Base-by-base conservation (phyloP, 2,797 vertebrate species). In the Brachyalestes nurse region DNA sequence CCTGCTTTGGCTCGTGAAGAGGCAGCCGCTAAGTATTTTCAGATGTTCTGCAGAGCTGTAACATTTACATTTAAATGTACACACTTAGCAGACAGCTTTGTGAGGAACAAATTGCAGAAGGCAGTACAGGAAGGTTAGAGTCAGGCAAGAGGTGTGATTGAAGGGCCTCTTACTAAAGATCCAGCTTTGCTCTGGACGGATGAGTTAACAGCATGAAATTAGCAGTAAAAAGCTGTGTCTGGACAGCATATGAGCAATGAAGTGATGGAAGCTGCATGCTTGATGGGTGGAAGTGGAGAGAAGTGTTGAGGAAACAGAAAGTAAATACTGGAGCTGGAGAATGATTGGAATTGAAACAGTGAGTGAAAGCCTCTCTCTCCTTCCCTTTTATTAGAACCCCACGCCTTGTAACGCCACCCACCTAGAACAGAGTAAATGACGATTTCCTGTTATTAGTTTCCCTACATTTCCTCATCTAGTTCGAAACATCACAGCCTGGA, bases 31-130 rank as follows among this genome's bases (percentile, higher is more conserved):
- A 70, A 55, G 60, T 2, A 2, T 58, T 5, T n/a, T 58, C 51
- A 53, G 51, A 53, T 51, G 77, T 69, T 77, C 81, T 67, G 67
- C 57, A 60, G 58, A 83, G 66, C 61, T 61, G 60, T 25, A 70
- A 65, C 57, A 45, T 25, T 47, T 70, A 17, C 21, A 82, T 71
- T 79, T 76, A 16, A 45, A 79, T 83, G 49, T 25, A 13, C n/a
- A 25, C 28, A 1, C 66, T 77, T 72, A 23, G 16, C 60, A 65
- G 82, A 66, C 72, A 60, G 57, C 38, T 55, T 64, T 55, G 77
- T 60, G 21, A 5, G 55, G 70, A 57, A 6, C 25, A 34, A 13
- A 62, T 61, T 10, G 2, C 21, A 60, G 55, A 58, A 58, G 21
- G 57, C n/a, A 60, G 23, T 60, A 60, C 57, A 8, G 60, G 9